A percentile compares a stretch with the other conserved stretches of the same genome.
Evolutionary conservation across 1,140 invertebrate genomes (phyloP).

Genomic region (Apis dorsata): DNA sequence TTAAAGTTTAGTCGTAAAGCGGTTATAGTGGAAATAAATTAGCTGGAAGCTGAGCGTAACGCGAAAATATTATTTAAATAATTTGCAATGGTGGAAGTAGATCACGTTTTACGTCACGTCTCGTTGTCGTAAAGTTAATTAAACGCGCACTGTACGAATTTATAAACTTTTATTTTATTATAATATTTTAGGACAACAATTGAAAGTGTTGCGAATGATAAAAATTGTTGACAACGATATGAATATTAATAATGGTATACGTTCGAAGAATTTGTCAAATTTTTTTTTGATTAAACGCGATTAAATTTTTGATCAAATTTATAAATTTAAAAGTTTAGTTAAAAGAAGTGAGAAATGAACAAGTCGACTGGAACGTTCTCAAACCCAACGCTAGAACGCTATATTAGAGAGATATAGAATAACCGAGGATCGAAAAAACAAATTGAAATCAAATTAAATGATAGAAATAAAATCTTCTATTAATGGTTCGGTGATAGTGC

Average conservation of each 20-base stretch:
- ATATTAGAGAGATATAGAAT: no score
- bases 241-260: no score
- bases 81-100: background rate
- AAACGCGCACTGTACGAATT: background rate
- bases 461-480: background rate
- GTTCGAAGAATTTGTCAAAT: no score
- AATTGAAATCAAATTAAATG: background rate
- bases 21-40: background rate
- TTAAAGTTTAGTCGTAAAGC: conserved; percentile 12
- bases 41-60: background rate
- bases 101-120: background rate
- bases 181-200: no score
- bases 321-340: background rate
- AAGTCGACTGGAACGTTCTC: background rate
- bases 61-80: background rate
- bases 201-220: no score
- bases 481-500: no score
- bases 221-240: no score
- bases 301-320: no score
- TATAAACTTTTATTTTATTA: no score
- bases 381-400: background rate
- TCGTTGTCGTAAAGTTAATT: background rate
- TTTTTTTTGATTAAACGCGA: no score
- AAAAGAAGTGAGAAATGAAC: background rate
- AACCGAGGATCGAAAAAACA: background rate